Evolutionary conservation across 2,113 vertebrate genomes (phyloP), one percentile per base, ranked within the genome.

Genomic region (Periophthalmus modestus): DNA sequence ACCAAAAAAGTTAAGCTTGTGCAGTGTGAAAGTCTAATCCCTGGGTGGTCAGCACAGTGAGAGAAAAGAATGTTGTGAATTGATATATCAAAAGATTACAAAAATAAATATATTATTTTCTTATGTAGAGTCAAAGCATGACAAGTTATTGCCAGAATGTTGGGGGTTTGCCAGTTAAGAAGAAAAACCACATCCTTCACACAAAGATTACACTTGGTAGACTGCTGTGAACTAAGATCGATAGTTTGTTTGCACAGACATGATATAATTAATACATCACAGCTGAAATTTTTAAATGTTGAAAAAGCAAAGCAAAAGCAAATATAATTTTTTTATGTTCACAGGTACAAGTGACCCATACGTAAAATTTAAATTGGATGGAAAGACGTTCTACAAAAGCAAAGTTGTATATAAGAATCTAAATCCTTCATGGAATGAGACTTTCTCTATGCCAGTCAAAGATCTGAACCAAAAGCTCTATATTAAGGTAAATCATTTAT

Each of bases 331-430:
- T 11, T 75, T 21, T 68, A n/a, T 82, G 18, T 66, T 84, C 68
- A 24, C 85, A 99, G 98, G 98, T 77, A 98, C 98, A n/a, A 99
- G 97, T 50, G 98, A 99, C 75, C 98, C 97, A 0, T 99, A 98
- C 2, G 96, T 98, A 72, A 99, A 99, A 77, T 97, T 99, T 80
- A 98, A 99, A 85, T 77, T 98, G 72, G 96, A 96, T 1, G 96
- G 95, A n/a, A 99, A 98, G 87, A 98, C 96, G 0, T 88, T 98
- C 5, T 98, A 98, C 88, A 99, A 98, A 93, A 99, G 97, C 75
- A 98, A 96, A 89, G 96, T 98, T 13, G 80, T 99, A 52, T 97
- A 96, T 73, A 99, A 96, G 88, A 97, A 97, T 87, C 91, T 99
- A 59, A 99, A 98, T 82, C 98, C 98, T 0, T 79, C 89, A 5